Percentiles rank a stretch among this genome's conserved stretches.
Evolutionary conservation across 2,888 invertebrate species (phyloP).

Genomic region (Liopterus haemorrhoidalis): DNA sequence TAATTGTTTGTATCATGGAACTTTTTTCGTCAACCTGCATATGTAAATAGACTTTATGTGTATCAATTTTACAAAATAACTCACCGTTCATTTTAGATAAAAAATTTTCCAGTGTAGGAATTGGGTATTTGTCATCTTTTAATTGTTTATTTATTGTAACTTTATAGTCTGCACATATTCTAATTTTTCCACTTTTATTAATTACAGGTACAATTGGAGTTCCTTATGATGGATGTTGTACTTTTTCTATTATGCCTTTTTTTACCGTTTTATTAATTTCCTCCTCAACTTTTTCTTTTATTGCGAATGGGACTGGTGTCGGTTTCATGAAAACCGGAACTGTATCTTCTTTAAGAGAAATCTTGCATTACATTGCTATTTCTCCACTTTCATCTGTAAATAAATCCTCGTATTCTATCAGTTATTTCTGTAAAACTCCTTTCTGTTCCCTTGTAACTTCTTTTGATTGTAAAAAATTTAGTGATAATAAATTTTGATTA

Average conservation of each 20-base stretch:
- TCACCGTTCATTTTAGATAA: slow-evolving; percentile 24
- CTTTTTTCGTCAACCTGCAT: slow-evolving; percentile 19
- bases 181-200: slow-evolving; percentile 24
- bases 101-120: slow-evolving; percentile 21
- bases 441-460: neutral
- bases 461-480: slow-evolving; percentile 5
- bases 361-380: slow-evolving; percentile 1
- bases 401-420: slow-evolving; percentile 5
- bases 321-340: neutral
- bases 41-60: slow-evolving; percentile 21
- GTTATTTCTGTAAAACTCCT: neutral
- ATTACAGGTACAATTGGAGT: slow-evolving; percentile 29
- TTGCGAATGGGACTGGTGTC: slow-evolving; percentile 9
- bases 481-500: neutral
- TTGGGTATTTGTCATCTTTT: slow-evolving; percentile 34
- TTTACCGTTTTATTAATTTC: slow-evolving; percentile 15
- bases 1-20: slow-evolving; percentile 17
- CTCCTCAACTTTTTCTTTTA: slow-evolving; percentile 1
- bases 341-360: slow-evolving; percentile 10
- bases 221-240: slow-evolving; percentile 21
- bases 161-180: slow-evolving; percentile 31
- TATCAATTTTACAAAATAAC: slow-evolving; percentile 22
- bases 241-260: slow-evolving; percentile 4
- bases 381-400: slow-evolving; percentile 2
- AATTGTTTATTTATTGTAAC: slow-evolving; percentile 16